Evolutionary conservation across 2,797 vertebrate genomes (phyloP), one percentile per base, ranked within the genome.

Genomic region (Leontocebus nigricollis): DNA sequence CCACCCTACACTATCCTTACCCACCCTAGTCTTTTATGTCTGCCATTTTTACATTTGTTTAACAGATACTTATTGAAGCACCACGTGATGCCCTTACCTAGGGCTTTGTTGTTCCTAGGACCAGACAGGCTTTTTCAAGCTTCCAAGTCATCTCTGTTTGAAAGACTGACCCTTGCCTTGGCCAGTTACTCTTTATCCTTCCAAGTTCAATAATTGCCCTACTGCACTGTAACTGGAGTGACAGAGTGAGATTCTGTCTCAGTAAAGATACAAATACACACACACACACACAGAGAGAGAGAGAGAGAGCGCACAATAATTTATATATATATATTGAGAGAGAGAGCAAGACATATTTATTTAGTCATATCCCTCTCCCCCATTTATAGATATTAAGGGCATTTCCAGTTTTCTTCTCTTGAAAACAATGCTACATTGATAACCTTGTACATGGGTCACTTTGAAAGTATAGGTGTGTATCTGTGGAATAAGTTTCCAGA

Each of bases 1-100:
- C 36, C 9, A 73, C 81, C 12, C 39, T 5, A 26, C 67, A 20
- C 39, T 61, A 39, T 55, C 46, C 41, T 94, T 57, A 85, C 27
- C 92, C 76, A 75, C 27, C 39, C 39, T 8, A 44, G 1, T 90
- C 70, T 90, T 90, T 73, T 17, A 36, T 33, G 52, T 80, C n/a
- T 88, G 39, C 64, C 64, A n/a, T 96, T 95, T 94, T 93, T 82
- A 94, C 36, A 46, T 82, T 97, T 19, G 52, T 76, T 90, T 84
- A 93, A 59, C 73, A 67, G 41, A 64, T 88, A 67, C 52, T 88
- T 95, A 67, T 36, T 86, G 52, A 96, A 46, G 30, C 84, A 82
- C 41, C 94, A 14, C 33, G 82, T 94, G 59, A 86, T 88, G 30
- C 4, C 57, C 9, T 91, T 93, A 70, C 17, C 59, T 12, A 93